Conservation (phyloP, 2,113 vertebrate genomes). For the Cinclus cinclus region DNA sequence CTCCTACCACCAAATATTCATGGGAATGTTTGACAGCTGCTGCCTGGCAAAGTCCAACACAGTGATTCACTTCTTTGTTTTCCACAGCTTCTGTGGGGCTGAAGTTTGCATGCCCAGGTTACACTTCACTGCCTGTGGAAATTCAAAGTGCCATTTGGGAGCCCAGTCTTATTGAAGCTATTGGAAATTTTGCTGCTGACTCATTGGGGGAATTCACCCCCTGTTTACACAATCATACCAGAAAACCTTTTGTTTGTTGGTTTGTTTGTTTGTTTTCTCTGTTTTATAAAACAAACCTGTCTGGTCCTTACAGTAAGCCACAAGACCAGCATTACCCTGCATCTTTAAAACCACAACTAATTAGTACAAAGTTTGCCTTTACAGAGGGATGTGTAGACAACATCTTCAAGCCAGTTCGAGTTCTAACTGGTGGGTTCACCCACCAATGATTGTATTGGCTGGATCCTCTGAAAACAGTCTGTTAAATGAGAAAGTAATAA, state of each 20-base stretch:
- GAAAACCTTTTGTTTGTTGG: neutral
- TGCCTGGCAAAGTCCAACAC: neutral
- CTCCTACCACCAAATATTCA: neutral
- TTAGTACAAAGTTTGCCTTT: neutral
- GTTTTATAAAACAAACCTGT: neutral
- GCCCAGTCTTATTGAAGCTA: neutral
- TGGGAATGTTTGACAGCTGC: neutral
- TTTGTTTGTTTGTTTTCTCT: neutral
- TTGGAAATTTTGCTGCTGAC: neutral
- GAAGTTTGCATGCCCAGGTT: neutral
- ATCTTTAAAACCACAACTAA: neutral
- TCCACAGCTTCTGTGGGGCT: neutral
- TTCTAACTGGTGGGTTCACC: neutral
- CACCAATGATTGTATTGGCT: neutral
- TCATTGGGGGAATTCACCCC: neutral
- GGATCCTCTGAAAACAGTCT: neutral
- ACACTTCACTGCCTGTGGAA: neutral
- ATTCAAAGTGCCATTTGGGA: neutral
- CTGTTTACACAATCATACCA: neutral
- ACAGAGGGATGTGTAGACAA: rapidly evolving
- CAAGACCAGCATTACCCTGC: rapidly evolving
- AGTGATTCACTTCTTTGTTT: neutral
- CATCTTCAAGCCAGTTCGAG: neutral
- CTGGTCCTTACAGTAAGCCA: neutral
- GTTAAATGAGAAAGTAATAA: neutral